Conservation (phyloP, 2,113 vertebrate genomes). For the Gallinago jamesoni region DNA sequence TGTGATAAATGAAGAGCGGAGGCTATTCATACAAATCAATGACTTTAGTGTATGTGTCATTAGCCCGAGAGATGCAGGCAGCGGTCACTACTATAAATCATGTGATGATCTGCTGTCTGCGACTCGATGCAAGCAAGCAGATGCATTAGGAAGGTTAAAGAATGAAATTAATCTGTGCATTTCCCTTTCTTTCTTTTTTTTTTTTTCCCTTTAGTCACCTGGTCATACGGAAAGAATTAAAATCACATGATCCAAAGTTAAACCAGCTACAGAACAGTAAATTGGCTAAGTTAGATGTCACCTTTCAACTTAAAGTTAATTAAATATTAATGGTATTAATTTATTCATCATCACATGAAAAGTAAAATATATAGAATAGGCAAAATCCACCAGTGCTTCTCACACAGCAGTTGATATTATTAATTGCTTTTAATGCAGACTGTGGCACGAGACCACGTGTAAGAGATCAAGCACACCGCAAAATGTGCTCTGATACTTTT, state of each 20-base stretch:
- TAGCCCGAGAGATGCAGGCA: slow-evolving; percentile 99
- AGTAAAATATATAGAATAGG: slow-evolving; percentile 69
- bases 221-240: slow-evolving; percentile 78
- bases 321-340: slow-evolving; percentile 82
- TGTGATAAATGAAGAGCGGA: slow-evolving; percentile 99
- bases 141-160: slow-evolving; percentile 93
- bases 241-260: slow-evolving; percentile 78
- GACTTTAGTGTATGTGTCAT: slow-evolving; percentile 99
- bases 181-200: slow-evolving; percentile 66
- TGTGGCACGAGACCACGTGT: slow-evolving; percentile 32
- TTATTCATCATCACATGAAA: slow-evolving; percentile 70
- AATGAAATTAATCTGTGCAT: slow-evolving; percentile 88
- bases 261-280: slow-evolving; percentile 73
- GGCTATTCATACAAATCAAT: slow-evolving; percentile 99
- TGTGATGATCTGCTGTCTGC: slow-evolving; percentile 97
- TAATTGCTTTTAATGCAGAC: slow-evolving; percentile 68
- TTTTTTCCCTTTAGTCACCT: slow-evolving; percentile 72
- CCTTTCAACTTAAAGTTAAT: slow-evolving; percentile 80
- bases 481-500: slow-evolving; percentile 40
- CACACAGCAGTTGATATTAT: slow-evolving; percentile 67
- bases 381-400: slow-evolving; percentile 51
- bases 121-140: slow-evolving; percentile 88
- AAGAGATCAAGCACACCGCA: slow-evolving; percentile 27
- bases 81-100: slow-evolving; percentile 99
- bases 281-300: slow-evolving; percentile 79